Conservation (phyloP, 2,113 vertebrate genomes). For the Cairina moschata region DNA sequence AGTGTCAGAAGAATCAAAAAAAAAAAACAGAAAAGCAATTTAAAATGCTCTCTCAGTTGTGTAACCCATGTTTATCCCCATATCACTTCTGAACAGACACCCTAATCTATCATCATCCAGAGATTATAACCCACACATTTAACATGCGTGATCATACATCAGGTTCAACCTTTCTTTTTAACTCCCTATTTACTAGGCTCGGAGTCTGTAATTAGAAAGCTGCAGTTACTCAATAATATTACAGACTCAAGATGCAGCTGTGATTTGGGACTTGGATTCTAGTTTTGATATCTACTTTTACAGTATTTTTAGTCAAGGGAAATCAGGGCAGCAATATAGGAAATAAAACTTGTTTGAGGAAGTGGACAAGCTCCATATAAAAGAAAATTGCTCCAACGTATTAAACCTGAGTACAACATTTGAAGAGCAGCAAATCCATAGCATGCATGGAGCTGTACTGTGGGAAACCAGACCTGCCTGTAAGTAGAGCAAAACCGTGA, state of each 20-base stretch:
- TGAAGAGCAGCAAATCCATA: background rate
- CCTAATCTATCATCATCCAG: constrained; percentile 7
- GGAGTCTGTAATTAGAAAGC: constrained; percentile 30
- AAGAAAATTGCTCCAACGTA: background rate
- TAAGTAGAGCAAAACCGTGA: background rate
- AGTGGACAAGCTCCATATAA: background rate
- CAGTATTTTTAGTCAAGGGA: background rate
- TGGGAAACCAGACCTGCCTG: background rate
- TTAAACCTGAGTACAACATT: background rate
- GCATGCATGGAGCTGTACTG: background rate
- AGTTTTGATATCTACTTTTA: background rate
- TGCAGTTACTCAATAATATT: background rate
- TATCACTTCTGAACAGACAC: constrained; percentile 22
- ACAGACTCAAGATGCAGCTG: background rate
- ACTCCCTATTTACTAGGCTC: background rate
- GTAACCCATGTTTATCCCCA: background rate
- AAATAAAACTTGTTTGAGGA: background rate
- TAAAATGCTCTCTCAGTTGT: constrained; percentile 18
- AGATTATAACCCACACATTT: constrained; percentile 12
- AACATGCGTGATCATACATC: background rate
- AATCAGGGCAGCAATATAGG: background rate
- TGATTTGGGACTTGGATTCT: background rate
- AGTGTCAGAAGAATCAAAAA: constrained; percentile 5
- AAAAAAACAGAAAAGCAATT: constrained; percentile 21
- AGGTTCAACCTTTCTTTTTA: background rate